Evolutionary conservation across 2,113 vertebrate genomes (phyloP).

Genomic region (Mystacornis crossleyi): DNA sequence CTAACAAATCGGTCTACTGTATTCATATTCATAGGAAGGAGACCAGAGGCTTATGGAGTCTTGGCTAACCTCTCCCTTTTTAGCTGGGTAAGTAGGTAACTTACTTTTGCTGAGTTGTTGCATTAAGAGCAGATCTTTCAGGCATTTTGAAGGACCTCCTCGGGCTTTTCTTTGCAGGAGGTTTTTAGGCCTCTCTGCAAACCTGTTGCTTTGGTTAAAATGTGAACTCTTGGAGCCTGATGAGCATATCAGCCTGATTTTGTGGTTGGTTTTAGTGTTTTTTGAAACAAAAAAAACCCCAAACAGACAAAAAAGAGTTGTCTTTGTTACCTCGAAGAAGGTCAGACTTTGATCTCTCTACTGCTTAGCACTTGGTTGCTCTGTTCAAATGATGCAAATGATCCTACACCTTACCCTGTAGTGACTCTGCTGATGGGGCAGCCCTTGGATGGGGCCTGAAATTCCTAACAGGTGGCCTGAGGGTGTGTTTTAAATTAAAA

Average conservation of each 20-base stretch:
- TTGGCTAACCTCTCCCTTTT: neutral
- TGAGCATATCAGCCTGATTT: neutral
- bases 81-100: neutral
- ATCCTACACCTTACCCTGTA: neutral
- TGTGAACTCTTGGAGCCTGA: neutral
- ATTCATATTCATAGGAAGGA: neutral
- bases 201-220: neutral
- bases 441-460: neutral
- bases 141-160: neutral
- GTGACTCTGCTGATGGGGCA: neutral
- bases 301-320: neutral
- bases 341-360: rapidly evolving
- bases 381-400: neutral
- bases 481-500: neutral
- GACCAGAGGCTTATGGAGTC: neutral
- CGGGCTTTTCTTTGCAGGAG: neutral
- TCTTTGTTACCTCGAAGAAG: neutral
- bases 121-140: neutral
- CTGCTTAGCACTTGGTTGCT: neutral
- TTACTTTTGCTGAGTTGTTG: neutral
- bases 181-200: neutral
- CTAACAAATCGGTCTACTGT: neutral
- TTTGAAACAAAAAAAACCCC: neutral
- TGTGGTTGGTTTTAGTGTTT: neutral
- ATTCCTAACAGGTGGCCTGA: neutral